Base-by-base conservation (phyloP, 2,113 vertebrate genomes). In the Grus americana region DNA sequence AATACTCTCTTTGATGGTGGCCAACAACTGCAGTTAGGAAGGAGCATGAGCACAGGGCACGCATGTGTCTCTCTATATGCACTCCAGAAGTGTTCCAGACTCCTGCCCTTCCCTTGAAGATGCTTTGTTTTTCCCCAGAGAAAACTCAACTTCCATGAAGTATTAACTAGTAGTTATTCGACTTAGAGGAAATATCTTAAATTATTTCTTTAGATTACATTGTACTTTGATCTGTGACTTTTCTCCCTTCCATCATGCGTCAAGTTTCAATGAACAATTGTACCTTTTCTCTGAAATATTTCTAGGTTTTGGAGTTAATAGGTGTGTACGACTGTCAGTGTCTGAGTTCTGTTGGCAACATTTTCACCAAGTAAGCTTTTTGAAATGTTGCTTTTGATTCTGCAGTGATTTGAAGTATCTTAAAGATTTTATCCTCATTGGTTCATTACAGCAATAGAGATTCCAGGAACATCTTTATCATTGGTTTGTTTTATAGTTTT, bases 241-340 rank as follows among this genome's bases (percentile, higher is more conserved):
- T 94, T 78, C 49, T 86, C 38, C 29, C 42, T 90, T 93, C 42
- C 21, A n/a, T 68, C 42, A 66, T 29, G 30, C 17, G n/a, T 47
- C 38, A 68, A 72, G 23, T 29, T 78, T 67, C 92, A 86, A 81
- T n/a, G 62, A 75, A 44, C n/a, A 46, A 24, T 73, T 68, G 47
- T 3, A 52, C 5, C 12, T 36, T 79, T 54, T 30, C 47, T 71
- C 32, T 47, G 50, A 85, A 79, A 61, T 59, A 81, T 34, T 78
- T 65, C 57, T 62, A 29, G 7, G 27, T 75, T 79, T 78, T 75
- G 36, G 7, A 79, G n/a, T 61, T 57, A n/a, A 62, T 42, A 46
- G 15, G 3, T 42, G 8, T 47, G 26, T 61, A 15, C 0, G 1
- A 34, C 21, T 44, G 10, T 52, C 24, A 50, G 12, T 8, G 12